phyloP scores from a whole-genome alignment of 2,888 invertebrate genomes.

The Agrochola macilenta region DNA sequence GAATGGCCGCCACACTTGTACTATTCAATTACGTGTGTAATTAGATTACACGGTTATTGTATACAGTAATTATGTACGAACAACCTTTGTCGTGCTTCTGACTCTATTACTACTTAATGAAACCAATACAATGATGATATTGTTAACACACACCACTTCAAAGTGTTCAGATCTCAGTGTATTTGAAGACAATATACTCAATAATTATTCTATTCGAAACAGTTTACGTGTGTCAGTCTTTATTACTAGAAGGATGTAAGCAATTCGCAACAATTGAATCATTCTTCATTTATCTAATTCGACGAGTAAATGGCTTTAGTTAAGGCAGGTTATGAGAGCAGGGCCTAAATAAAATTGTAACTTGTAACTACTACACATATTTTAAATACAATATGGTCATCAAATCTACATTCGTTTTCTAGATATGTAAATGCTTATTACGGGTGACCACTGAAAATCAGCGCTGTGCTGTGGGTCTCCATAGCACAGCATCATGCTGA shows the following conservation, averaged over 20 bases:
- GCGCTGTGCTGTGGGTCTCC: no score
- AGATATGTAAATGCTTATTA: no score
- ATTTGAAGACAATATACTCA: constrained; percentile 35
- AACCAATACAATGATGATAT: constrained; percentile 35
- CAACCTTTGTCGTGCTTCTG: constrained; percentile 13
- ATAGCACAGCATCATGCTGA: no score
- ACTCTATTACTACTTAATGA: constrained; percentile 26
- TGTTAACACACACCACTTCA: constrained; percentile 19
- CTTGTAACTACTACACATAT: no score
- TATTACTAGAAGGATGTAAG: constrained; percentile 80
- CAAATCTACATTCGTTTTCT: no score
- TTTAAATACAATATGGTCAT: no score
- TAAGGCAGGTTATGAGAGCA: constrained; percentile 47
- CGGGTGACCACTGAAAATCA: no score
- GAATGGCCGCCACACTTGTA: constrained; percentile 73
- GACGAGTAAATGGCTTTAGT: constrained; percentile 65
- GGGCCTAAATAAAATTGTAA: not conserved
- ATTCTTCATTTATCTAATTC: constrained; percentile 73
- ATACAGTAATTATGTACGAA: constrained; percentile 42
- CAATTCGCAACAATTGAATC: constrained; percentile 81
- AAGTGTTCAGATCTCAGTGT: constrained; percentile 10
- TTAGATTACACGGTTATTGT: constrained; percentile 69
- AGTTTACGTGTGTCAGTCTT: constrained; percentile 75
- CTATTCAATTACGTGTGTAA: constrained; percentile 76
- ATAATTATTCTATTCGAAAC: constrained; percentile 71